phyloP scores from a whole-genome alignment of 2,888 invertebrate species.

The Ypsolopha scabrella region DNA sequence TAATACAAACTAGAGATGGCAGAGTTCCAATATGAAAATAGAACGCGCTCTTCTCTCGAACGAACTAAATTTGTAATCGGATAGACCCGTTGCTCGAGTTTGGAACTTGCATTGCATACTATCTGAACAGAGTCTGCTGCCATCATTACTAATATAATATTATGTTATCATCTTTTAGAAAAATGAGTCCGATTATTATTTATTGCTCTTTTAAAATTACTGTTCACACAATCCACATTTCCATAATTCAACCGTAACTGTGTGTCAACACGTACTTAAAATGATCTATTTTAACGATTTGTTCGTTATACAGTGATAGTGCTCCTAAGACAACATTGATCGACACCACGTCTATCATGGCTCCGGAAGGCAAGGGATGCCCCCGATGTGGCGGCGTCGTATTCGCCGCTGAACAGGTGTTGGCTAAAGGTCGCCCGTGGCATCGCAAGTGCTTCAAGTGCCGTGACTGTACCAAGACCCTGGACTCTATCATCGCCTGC shows the following conservation, averaged over 20 bases:
- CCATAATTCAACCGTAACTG: not conserved
- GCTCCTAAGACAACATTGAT: slow-evolving; percentile 83
- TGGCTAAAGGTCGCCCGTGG: slow-evolving; percentile 92
- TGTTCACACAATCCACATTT: not conserved
- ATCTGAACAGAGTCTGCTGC: not conserved
- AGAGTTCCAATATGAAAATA: slow-evolving; percentile 59
- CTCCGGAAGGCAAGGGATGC: slow-evolving; percentile 88
- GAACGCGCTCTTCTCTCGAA: slow-evolving; percentile 59
- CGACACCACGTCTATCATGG: slow-evolving; percentile 84
- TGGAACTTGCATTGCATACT: not conserved
- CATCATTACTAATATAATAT: not conserved
- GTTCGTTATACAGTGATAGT: slow-evolving; percentile 69
- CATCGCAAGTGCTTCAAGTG: slow-evolving; percentile 96
- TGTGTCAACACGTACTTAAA: not conserved
- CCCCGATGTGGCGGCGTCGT: slow-evolving; percentile 92
- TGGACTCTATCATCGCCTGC: slow-evolving; percentile 96
- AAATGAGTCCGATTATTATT: too few species aligned
- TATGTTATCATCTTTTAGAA: not conserved
- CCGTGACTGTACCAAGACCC: slow-evolving; percentile 90
- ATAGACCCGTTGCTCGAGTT: slow-evolving; percentile 15
- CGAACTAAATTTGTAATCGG: slow-evolving; percentile 64
- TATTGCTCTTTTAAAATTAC: too few species aligned
- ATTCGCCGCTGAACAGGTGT: slow-evolving; percentile 93
- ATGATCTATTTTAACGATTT: slow-evolving; percentile 3
- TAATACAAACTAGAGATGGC: slow-evolving; percentile 70